Evolutionary conservation across 2,797 vertebrate species (phyloP).

Genomic region (Artibeus jamaicensis): DNA sequence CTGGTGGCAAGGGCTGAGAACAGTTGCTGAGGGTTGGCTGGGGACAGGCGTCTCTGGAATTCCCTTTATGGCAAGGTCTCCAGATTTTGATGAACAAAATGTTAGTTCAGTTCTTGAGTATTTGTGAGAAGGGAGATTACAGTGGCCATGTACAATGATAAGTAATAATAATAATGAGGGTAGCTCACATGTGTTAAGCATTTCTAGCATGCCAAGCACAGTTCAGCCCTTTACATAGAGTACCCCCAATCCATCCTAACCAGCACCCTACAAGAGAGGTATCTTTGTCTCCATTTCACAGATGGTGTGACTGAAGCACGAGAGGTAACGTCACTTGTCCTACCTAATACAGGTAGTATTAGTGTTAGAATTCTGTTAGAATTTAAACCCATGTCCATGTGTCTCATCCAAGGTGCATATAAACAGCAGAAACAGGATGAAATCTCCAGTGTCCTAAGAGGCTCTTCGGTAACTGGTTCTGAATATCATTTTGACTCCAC

Average conservation of each 20-base stretch:
- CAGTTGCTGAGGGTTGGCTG: not conserved
- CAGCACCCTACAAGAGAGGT: not conserved
- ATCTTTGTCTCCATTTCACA: not conserved
- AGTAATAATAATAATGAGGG: not conserved
- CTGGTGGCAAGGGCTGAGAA: not conserved
- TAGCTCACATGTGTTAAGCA: not conserved
- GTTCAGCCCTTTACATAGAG: not conserved
- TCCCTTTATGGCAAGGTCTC: constrained; percentile 22
- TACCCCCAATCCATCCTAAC: not conserved
- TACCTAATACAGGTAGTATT: not conserved
- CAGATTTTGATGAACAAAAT: constrained; percentile 7
- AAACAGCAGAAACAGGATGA: not conserved
- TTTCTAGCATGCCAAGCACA: not conserved
- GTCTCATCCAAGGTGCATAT: not conserved
- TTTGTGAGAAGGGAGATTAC: not conserved
- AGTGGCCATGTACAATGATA: not conserved
- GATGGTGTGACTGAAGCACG: not conserved
- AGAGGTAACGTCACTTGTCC: not conserved
- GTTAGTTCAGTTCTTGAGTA: constrained; percentile 6
- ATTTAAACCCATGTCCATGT: not conserved
- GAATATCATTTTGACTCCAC: not conserved
- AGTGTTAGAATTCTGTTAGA: not conserved
- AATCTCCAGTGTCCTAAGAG: no score
- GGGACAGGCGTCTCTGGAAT: not conserved
- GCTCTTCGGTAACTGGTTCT: not conserved